Evolutionary conservation across 2,888 invertebrate species (phyloP).

Genomic region (Stenodema calcarata): DNA sequence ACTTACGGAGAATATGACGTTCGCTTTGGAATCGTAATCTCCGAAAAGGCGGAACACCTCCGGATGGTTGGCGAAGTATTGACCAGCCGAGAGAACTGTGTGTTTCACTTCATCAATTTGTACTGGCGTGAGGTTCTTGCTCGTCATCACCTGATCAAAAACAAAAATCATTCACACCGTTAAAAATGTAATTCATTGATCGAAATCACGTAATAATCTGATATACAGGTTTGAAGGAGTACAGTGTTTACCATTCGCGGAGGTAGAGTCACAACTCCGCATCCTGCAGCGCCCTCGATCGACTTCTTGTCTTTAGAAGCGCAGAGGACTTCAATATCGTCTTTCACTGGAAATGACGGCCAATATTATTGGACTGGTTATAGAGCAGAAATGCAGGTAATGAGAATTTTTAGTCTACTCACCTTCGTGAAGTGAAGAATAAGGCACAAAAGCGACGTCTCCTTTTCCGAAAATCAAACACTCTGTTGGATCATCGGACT

Average conservation of each 20-base stretch:
- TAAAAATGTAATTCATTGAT: too few species aligned
- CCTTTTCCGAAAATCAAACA: slow-evolving; percentile 63
- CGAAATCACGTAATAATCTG: too few species aligned
- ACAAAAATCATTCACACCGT: too few species aligned
- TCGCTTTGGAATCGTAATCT: slow-evolving; percentile 64
- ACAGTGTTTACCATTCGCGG: slow-evolving; percentile 64
- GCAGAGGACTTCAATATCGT: slow-evolving; percentile 67
- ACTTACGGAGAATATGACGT: slow-evolving; percentile 66
- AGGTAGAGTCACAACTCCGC: slow-evolving; percentile 71
- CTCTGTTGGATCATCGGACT: slow-evolving; percentile 53
- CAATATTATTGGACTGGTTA: too few species aligned
- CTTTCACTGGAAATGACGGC: background rate
- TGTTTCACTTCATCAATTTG: slow-evolving; percentile 70
- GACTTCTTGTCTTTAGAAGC: slow-evolving; percentile 68
- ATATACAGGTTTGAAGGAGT: too few species aligned
- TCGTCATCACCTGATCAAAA: slow-evolving; percentile 61
- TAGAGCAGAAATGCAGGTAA: too few species aligned
- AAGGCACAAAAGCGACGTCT: slow-evolving; percentile 64
- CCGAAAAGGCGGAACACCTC: slow-evolving; percentile 74
- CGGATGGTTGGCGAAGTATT: slow-evolving; percentile 66
- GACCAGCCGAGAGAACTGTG: slow-evolving; percentile 68
- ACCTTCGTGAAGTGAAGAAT: slow-evolving; percentile 48
- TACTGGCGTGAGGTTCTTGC: slow-evolving; percentile 61
- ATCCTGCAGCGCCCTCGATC: slow-evolving; percentile 66
- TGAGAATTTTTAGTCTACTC: background rate